phyloP scores from a whole-genome alignment of 2,888 invertebrate species.

The Physocephala rufipes region DNA sequence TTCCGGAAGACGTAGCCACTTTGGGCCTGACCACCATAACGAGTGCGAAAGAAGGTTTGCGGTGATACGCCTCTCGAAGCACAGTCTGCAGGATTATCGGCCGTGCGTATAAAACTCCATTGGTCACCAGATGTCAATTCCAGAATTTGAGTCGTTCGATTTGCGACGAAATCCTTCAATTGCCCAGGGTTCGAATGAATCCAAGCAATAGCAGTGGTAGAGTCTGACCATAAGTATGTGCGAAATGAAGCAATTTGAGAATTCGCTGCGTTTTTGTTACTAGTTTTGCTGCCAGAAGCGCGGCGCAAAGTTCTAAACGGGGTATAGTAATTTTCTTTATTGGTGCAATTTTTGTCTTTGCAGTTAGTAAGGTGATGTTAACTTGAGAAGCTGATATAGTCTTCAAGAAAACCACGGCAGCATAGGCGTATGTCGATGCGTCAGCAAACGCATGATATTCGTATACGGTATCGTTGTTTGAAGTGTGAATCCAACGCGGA shows the following conservation, averaged over 20 bases:
- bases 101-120: no score
- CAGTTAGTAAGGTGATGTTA: slow-evolving; percentile 25
- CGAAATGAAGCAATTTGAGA: not conserved
- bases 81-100: no score
- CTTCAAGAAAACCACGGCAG: slow-evolving; percentile 31
- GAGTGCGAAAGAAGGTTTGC: no score
- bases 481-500: no score
- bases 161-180: slow-evolving; percentile 28
- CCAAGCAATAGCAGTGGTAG: not conserved
- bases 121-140: slow-evolving; percentile 20
- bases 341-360: slow-evolving; percentile 37
- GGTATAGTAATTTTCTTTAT: no score
- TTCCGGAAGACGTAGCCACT: no score
- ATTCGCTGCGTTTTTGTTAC: slow-evolving; percentile 19
- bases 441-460: no score
- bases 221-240: slow-evolving; percentile 17
- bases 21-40: no score
- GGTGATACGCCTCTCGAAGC: no score
- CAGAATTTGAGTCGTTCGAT: slow-evolving; percentile 31
- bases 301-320: slow-evolving; percentile 39
- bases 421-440: slow-evolving; percentile 36
- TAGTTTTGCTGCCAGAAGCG: slow-evolving; percentile 34
- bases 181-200: slow-evolving; percentile 10
- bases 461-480: no score
- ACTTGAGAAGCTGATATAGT: slow-evolving; percentile 2